Percentiles rank a stretch among this genome's conserved stretches.
phyloP scores from a whole-genome alignment of 2,797 vertebrate species.

The Epinephelus malabaricus region DNA sequence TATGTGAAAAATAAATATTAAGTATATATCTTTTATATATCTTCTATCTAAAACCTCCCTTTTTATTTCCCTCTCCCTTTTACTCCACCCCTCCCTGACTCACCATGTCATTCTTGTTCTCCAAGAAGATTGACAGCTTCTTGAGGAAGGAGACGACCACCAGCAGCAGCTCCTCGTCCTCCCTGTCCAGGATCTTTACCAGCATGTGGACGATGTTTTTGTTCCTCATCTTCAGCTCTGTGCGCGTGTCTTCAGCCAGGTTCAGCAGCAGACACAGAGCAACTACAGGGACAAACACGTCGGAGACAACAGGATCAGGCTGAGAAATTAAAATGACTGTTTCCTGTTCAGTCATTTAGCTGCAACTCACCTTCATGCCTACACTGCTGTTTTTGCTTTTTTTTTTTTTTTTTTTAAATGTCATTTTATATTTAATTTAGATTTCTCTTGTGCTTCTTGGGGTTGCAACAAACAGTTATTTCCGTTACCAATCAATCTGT shows the following conservation, averaged over 20 bases:
- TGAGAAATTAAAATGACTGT: background rate
- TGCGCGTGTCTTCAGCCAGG: constrained; percentile 94
- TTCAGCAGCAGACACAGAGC: constrained; percentile 93
- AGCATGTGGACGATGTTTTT: constrained; percentile 95
- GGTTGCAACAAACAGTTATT: too few relatives aligned
- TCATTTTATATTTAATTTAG: too few relatives aligned
- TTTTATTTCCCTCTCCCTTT: background rate
- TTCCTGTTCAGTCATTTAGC: background rate
- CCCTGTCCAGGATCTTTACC: constrained; percentile 92
- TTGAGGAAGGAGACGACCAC: constrained; percentile 95
- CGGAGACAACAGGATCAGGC: background rate
- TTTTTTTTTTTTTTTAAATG: too few relatives aligned
- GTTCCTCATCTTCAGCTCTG: constrained; percentile 97
- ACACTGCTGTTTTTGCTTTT: too few relatives aligned
- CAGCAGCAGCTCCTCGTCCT: constrained; percentile 93
- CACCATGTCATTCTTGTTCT: constrained; percentile 99
- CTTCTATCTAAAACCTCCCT: background rate
- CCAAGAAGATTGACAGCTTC: constrained; percentile 97
- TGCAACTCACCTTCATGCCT: background rate
- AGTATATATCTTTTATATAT: background rate
- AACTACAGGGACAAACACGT: constrained; percentile 75
- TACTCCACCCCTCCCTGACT: constrained; percentile 36
- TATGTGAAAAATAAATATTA: background rate
- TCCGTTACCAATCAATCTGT: too few relatives aligned
- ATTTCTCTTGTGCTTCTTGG: too few relatives aligned